Evolutionary conservation across 2,797 vertebrate genomes (phyloP).

Genomic region (Halcyon chelicuti): DNA sequence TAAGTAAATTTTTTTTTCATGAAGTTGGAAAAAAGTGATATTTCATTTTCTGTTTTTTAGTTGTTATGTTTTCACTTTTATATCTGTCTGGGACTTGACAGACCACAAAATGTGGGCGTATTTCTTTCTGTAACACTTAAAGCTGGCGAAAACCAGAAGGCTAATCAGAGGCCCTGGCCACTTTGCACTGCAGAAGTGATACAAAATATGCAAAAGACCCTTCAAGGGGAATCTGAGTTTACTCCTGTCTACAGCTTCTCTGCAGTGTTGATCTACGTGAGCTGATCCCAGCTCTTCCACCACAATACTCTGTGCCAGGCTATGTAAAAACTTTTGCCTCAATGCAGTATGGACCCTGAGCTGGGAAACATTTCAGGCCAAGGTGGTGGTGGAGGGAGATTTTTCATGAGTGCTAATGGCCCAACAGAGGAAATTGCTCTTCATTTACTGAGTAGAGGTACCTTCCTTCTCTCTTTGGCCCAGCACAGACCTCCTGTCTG

Average conservation of each 20-base stretch:
- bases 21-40: not conserved
- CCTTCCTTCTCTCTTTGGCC: not conserved
- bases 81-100: not conserved
- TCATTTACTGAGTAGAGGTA: not conserved
- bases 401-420: not conserved
- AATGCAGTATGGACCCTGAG: rapidly evolving
- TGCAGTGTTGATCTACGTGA: not conserved
- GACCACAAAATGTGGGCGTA: not conserved
- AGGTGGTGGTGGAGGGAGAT: not conserved
- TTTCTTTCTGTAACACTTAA: not conserved
- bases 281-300: not conserved
- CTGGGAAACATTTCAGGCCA: not conserved
- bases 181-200: not conserved
- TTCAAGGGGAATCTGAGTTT: not conserved
- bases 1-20: not conserved
- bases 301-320: not conserved
- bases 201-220: not conserved
- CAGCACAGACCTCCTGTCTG: not conserved
- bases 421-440: not conserved
- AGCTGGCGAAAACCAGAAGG: not conserved
- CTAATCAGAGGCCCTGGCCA: not conserved
- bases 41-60: slow-evolving; percentile 5
- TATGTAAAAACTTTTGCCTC: not conserved
- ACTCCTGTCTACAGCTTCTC: not conserved
- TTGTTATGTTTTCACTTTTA: not conserved